Evolutionary conservation across 30 jellyfish, hydroid and myxozoan genomes (phyloP), one percentile per base, ranked within the genome.

Genomic region (Euphysa ruthae): DNA sequence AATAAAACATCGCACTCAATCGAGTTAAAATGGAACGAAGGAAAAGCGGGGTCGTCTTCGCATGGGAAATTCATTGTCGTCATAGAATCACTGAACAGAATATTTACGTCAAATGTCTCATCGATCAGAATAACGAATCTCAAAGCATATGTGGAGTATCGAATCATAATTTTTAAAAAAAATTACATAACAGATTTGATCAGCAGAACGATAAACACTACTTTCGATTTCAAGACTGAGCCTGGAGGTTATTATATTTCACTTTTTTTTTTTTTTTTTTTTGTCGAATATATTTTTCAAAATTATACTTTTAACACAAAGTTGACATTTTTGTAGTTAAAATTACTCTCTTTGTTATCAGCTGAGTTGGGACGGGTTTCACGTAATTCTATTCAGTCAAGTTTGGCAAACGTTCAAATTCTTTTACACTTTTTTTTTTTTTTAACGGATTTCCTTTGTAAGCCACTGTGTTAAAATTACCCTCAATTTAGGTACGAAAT

Each of bases 211-310:
- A 24, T 2, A 1, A 7, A 32, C 1, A 35, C 12, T 15, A 29
- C 19, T 21, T 15, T 21, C 28, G 20, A 61, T 28, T 81, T 81
- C 76, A 73, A 22, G 51, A 81, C 94, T 0, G 10, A 6, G 7
- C 44, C 87, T 21, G 94, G 94, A 55, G 70, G 94, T 81, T 34
- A 81, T 86, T 70, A 58, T 64, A 12, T n/a, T n/a, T n/a, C n/a
- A n/a, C n/a, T n/a, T n/a, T n/a, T n/a, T n/a, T n/a, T n/a, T n/a
- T n/a, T n/a, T n/a, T n/a, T n/a, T n/a, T n/a, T n/a, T n/a, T n/a
- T n/a, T n/a, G n/a, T n/a, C n/a, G n/a, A n/a, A n/a, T n/a, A n/a
- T n/a, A n/a, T n/a, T n/a, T n/a, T n/a, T n/a, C n/a, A n/a, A n/a
- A n/a, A n/a, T n/a, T n/a, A n/a, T n/a, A n/a, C n/a, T n/a, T n/a